Conservation (phyloP, 2,888 invertebrate species). For the Leptothorax acervorum region DNA sequence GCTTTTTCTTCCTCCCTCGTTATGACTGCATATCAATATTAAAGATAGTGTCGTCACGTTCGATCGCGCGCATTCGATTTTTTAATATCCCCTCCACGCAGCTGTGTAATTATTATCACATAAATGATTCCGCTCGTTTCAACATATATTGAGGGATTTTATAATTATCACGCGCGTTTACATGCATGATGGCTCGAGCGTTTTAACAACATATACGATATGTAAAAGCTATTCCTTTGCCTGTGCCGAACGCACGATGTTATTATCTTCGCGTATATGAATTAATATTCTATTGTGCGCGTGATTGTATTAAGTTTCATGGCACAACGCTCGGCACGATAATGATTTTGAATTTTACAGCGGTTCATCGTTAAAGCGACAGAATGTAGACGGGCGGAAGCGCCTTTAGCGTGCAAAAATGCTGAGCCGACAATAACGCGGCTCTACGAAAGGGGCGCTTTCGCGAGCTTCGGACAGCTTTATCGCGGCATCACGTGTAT, state of each 20-base stretch:
- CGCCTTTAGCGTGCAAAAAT: not conserved
- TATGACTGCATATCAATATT: not conserved
- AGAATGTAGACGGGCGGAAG: not conserved
- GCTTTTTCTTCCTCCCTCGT: not conserved
- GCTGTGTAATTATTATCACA: not conserved
- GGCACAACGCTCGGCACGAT: constrained; percentile 41
- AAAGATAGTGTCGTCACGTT: not conserved
- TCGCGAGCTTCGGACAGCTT: constrained; percentile 29
- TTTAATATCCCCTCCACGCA: not conserved
- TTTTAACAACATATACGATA: constrained; percentile 2
- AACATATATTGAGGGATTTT: not conserved
- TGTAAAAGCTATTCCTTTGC: constrained; percentile 11
- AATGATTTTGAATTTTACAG: constrained; percentile 23
- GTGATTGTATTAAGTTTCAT: constrained; percentile 47
- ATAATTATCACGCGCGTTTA: constrained; percentile 2
- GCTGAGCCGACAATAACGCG: constrained; percentile 17
- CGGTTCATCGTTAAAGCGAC: constrained; percentile 15
- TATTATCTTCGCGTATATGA: not conserved
- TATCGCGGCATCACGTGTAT: constrained; percentile 22
- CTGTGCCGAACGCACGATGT: not conserved
- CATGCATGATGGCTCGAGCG: not conserved
- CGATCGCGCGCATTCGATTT: not conserved
- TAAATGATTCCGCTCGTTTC: constrained; percentile 15
- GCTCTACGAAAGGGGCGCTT: not conserved
- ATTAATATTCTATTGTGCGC: constrained; percentile 41